Percentiles rank a stretch among this genome's conserved stretches.
Conservation (phyloP, 2,888 invertebrate species). For the Patella depressa region DNA sequence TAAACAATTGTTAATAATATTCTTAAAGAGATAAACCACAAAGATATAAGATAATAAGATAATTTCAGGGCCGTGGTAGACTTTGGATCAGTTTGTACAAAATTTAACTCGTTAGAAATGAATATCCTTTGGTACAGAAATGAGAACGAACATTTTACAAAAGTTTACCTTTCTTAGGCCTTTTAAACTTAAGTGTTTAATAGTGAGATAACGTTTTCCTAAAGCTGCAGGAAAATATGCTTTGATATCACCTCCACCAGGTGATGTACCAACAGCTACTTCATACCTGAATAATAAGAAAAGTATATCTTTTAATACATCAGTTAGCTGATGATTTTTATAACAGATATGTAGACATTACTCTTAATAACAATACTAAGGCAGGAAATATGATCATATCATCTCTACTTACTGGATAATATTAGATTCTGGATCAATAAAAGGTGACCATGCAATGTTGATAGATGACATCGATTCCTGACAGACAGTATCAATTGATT, state of each 20-base stretch:
- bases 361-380: too few relatives aligned
- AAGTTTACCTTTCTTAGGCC: conserved; percentile 38
- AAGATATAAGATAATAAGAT: too few relatives aligned
- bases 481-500: conserved; percentile 40
- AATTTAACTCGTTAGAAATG: too few relatives aligned
- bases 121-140: too few relatives aligned
- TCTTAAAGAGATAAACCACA: too few relatives aligned
- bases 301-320: too few relatives aligned
- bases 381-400: neutral
- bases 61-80: too few relatives aligned
- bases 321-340: too few relatives aligned
- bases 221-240: conserved; percentile 33
- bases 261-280: conserved; percentile 44
- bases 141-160: too few relatives aligned
- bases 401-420: conserved; percentile 31
- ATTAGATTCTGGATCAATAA: conserved; percentile 42
- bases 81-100: too few relatives aligned
- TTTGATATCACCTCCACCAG: conserved; percentile 47
- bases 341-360: neutral
- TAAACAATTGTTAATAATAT: too few relatives aligned
- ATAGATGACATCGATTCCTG: conserved; percentile 41
- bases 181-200: conserved; percentile 36
- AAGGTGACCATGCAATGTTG: conserved; percentile 41
- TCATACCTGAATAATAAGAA: conserved; percentile 34
- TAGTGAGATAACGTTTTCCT: conserved; percentile 28